Base-by-base conservation (phyloP, 2,888 invertebrate genomes). In the Spodoptera picta region DNA sequence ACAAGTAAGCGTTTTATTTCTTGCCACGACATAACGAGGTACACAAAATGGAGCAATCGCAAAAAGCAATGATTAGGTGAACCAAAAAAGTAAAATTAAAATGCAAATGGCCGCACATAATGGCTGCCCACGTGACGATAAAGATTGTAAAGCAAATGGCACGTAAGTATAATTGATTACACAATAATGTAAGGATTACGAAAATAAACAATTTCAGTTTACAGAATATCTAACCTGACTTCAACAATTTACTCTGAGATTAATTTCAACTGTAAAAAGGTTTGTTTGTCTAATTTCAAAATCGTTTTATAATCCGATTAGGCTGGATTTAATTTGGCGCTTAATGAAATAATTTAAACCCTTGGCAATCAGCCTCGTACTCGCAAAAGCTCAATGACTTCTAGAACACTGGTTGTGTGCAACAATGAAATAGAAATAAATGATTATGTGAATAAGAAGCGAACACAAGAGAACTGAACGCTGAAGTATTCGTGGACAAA, bases 231-330 rank as follows among this genome's bases (percentile, higher is more conserved):
- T 14, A 43, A 54, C 23, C 31, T 44, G 46, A 19, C n/a, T 47
- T 64, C 24, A 41, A 55, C 14, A 51, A 46, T 63, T 50, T 27
- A 27, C 31, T 54, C 23, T 14, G 65, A 47, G 27, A 71, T 56
- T 42, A 11, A 48, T 72, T 72, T 56, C 24, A 52, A 48, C 19
- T n/a, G 41, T 55, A 65, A 71, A 61, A 65, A 51, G 50, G 55
- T 51, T 64, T 65, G 51, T 73, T 72, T 43, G 36, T 44, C 36
- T 65, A 72, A 65, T 72, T 72, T 57, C 48, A 31, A 48, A 56
- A 68, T 48, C 66, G n/a, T 65, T 65, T 73, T 54, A 51, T 73
- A 54, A 69, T 73, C 73, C 46, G 44, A 67, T 69, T 73, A 73
- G 24, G 14, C 23, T 47, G 44, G 44, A 51, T 69, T 69, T 59